Evolutionary conservation across 2,797 vertebrate genomes (phyloP).

Genomic region (Okamejei kenojei): DNA sequence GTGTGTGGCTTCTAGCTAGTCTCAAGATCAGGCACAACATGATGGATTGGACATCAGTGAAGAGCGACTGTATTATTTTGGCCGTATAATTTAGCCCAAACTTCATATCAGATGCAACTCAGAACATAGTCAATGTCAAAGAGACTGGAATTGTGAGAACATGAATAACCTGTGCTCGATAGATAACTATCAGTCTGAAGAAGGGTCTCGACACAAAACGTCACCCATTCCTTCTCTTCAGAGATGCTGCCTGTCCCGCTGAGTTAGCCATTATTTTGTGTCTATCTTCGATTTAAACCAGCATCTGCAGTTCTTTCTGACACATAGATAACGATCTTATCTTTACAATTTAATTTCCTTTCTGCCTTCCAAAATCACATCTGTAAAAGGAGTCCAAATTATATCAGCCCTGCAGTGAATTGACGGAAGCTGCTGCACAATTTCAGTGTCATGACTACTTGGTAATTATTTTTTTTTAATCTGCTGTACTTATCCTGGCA

Average conservation of each 20-base stretch:
- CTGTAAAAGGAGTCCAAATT: background rate
- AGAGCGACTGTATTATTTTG: background rate
- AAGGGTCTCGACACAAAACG: too few species aligned
- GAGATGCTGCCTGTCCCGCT: too few species aligned
- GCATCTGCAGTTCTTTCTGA: too few species aligned
- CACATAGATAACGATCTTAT: too few species aligned
- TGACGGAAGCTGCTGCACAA: background rate
- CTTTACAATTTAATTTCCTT: conserved; percentile 5
- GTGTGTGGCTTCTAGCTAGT: background rate
- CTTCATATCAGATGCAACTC: background rate
- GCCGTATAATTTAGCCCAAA: too few species aligned
- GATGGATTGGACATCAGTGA: background rate
- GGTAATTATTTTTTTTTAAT: background rate
- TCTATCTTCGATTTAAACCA: too few species aligned
- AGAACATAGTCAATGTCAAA: background rate
- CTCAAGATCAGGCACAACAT: background rate
- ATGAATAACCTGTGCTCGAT: background rate
- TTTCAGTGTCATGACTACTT: too few species aligned
- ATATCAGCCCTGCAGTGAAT: background rate
- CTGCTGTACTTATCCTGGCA: background rate
- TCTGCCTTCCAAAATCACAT: background rate
- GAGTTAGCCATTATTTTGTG: too few species aligned
- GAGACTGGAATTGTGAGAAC: background rate
- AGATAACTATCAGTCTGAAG: background rate
- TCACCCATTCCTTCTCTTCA: too few species aligned